Evolutionary conservation across 2,797 vertebrate species (phyloP).

Genomic region (Alfaro cultratus): DNA sequence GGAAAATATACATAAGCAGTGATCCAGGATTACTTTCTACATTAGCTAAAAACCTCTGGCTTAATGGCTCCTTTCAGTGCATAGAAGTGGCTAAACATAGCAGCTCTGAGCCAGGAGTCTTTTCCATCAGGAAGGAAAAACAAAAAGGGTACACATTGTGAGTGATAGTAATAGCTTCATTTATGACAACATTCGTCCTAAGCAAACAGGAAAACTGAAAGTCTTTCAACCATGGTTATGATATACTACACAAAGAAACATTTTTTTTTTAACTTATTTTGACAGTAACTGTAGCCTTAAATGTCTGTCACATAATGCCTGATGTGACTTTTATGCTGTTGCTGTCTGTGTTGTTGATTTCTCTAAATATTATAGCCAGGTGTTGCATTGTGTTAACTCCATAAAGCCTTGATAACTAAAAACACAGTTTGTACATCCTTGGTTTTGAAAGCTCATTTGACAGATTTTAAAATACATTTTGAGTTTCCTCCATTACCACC

Average conservation of each 20-base stretch:
- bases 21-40: not conserved
- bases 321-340: not conserved
- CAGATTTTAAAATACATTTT: not conserved
- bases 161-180: not conserved
- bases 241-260: not conserved
- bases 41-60: not conserved
- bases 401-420: not conserved
- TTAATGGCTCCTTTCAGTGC: not conserved
- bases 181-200: not conserved
- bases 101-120: not conserved
- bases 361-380: not conserved
- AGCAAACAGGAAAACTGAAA: not conserved
- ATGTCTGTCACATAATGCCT: not conserved
- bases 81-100: not conserved
- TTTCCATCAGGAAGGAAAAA: not conserved
- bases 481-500: conserved; percentile 15
- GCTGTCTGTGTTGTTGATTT: not conserved
- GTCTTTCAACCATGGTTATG: not conserved
- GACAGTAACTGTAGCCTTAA: not conserved
- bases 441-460: not conserved
- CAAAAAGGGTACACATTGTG: not conserved
- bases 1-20: not conserved
- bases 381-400: not conserved
- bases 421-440: not conserved
- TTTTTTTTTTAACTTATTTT: not conserved